Evolutionary conservation across 2,888 invertebrate species (phyloP).

Genomic region (Drosophila demipolita): DNA sequence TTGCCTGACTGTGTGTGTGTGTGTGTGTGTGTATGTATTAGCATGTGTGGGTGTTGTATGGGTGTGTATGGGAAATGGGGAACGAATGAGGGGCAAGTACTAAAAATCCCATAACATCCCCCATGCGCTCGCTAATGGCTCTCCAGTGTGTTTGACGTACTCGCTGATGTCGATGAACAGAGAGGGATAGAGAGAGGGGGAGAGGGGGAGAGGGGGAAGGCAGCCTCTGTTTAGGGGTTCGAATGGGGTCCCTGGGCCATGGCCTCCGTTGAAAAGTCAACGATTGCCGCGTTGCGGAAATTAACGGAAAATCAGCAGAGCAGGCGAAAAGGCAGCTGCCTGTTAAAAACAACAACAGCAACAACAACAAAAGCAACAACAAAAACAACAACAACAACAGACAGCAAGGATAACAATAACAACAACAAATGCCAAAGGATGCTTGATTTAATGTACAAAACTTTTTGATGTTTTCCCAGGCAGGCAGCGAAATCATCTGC

Average conservation of each 20-base stretch:
- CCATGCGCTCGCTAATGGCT: conserved; percentile 69
- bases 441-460: conserved; percentile 79
- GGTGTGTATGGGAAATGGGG: neutral
- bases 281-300: conserved; percentile 80
- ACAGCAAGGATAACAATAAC: conserved; percentile 38
- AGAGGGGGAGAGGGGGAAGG: neutral
- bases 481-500: conserved; percentile 17
- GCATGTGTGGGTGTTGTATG: conserved; percentile 44
- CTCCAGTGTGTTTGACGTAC: conserved; percentile 69
- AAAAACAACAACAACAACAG: no score
- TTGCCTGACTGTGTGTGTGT: no score
- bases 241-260: conserved; percentile 24
- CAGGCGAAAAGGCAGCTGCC: conserved; percentile 53
- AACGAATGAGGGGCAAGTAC: conserved; percentile 20
- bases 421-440: conserved; percentile 75
- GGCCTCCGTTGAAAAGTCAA: conserved; percentile 72
- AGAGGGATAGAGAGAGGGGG: neutral
- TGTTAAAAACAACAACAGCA: conserved; percentile 55
- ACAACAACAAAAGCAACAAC: no score
- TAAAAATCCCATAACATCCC: conserved; percentile 47
- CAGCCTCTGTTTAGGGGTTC: neutral
- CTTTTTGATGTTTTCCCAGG: conserved; percentile 71
- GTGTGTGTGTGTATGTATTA: conserved; percentile 43
- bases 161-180: conserved; percentile 11
- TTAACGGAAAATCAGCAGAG: conserved; percentile 77